Evolutionary conservation across 2,888 invertebrate species (phyloP).

Genomic region (Cryptocephalus primarius): DNA sequence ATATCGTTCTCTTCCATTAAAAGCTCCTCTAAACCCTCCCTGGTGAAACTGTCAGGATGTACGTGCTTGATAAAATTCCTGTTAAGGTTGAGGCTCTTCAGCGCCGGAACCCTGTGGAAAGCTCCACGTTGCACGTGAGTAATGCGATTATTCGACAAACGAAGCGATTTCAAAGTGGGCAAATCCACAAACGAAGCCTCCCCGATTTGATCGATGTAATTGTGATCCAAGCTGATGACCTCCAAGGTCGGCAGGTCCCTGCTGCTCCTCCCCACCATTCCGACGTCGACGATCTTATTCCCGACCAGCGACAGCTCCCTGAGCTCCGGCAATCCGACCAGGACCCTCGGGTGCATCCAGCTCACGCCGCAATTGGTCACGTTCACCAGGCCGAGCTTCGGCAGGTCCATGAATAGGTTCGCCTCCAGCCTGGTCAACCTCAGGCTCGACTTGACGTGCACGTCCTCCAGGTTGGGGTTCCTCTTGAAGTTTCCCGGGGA

Average conservation of each 20-base stretch:
- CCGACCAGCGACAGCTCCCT: slow-evolving; percentile 57
- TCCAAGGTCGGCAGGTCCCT: slow-evolving; percentile 65
- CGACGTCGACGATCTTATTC: slow-evolving; percentile 66
- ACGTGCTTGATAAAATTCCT: slow-evolving; percentile 65
- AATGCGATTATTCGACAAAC: slow-evolving; percentile 61
- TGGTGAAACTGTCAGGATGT: slow-evolving; percentile 72
- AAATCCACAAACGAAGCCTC: slow-evolving; percentile 75
- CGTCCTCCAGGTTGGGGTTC: slow-evolving; percentile 59
- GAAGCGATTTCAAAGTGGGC: slow-evolving; percentile 54
- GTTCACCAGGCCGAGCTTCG: slow-evolving; percentile 58
- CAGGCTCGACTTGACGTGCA: slow-evolving; percentile 61
- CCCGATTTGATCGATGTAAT: slow-evolving; percentile 56
- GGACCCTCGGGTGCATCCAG: slow-evolving; percentile 67
- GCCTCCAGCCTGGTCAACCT: slow-evolving; percentile 59
- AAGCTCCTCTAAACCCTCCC: slow-evolving; percentile 66
- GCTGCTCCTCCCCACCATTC: slow-evolving; percentile 69
- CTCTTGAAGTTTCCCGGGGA: slow-evolving; percentile 59
- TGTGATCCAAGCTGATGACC: slow-evolving; percentile 56
- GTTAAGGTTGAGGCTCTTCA: slow-evolving; percentile 64
- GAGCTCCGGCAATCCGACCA: slow-evolving; percentile 60
- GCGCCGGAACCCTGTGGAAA: slow-evolving; percentile 64
- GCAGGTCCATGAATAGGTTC: slow-evolving; percentile 51
- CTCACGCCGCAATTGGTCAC: slow-evolving; percentile 65
- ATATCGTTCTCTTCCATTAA: slow-evolving; percentile 68
- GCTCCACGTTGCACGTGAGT: slow-evolving; percentile 69